Conservation (phyloP, 1,140 invertebrate genomes). For the Euura saliciscinereae region DNA sequence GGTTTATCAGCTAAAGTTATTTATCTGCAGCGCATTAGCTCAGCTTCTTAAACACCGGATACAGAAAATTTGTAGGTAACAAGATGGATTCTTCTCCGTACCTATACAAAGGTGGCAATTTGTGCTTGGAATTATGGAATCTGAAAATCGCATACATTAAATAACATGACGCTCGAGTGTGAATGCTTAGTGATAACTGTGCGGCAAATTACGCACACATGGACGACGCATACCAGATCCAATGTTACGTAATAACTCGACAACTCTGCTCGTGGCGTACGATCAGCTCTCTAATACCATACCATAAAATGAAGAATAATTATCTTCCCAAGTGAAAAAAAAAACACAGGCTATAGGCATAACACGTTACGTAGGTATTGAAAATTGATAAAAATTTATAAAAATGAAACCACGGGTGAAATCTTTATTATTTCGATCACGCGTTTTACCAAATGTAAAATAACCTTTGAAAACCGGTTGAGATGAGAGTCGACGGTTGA, state of each 20-base stretch:
- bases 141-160: neutral
- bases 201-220: neutral
- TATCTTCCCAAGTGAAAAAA: too few species aligned
- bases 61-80: too few species aligned
- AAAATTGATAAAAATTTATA: too few species aligned
- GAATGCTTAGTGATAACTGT: neutral
- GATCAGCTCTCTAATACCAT: neutral
- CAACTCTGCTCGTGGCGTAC: neutral
- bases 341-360: too few species aligned
- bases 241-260: neutral
- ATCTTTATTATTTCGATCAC: too few species aligned
- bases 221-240: neutral
- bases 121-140: too few species aligned
- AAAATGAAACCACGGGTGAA: too few species aligned
- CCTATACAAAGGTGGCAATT: too few species aligned
- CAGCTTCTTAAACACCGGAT: too few species aligned
- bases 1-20: neutral
- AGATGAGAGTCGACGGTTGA: neutral
- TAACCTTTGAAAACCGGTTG: conserved; percentile 1
- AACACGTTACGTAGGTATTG: too few species aligned
- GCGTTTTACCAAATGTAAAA: neutral
- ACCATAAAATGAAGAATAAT: neutral
- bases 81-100: too few species aligned
- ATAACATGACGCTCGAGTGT: neutral
- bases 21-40: neutral